Base-by-base conservation (phyloP, 2,888 invertebrate genomes). In the Zootermopsis nevadensis region DNA sequence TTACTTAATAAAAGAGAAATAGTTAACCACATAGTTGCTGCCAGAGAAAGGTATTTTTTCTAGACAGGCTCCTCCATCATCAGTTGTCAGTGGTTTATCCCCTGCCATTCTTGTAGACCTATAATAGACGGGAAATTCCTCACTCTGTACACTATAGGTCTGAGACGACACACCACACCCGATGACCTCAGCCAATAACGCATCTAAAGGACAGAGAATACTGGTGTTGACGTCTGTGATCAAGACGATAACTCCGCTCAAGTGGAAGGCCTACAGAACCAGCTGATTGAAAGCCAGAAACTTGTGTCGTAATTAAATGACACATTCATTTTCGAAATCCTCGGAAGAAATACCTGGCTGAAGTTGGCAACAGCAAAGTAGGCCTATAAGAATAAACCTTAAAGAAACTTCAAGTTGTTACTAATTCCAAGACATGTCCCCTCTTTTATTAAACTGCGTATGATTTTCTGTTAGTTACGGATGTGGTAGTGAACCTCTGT, bases 1-100 rank as follows among this genome's bases (percentile, higher is more conserved):
- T 69, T 69, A 33, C 19, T 69, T 69, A 69, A 69, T 69, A 69
- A 30, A 69, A 69, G 69, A 22, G 22, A 69, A 31, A 69, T 31
- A 69, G 69, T 48, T 48, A 48, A 15, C 48, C 48, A 48, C 48
- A 48, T 12, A 15, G 38, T 42, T 42, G 15, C 38, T 42, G 38
- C 7, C 4, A 42, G 48, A 19, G 48, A 48, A 27, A 60, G 60
- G n/a, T 7, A 15, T 10, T 8, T 60, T 60, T 60, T 60, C n/a
- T 27, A 60, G 27, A 27, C 60, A 27, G 6, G 60, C n/a, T 60
- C n/a, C 27, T 60, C 60, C 60, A 60, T 60, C 60, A 60, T 60
- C 27, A 27, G n/a, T 27, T 60, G 60, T n/a, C 60, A 60, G 60
- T 27, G n/a, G 0, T 60, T 60, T n/a, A 60, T 60, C 60, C 60